Conservation (phyloP, 2,888 invertebrate species). For the Pimpla rufipes region DNA sequence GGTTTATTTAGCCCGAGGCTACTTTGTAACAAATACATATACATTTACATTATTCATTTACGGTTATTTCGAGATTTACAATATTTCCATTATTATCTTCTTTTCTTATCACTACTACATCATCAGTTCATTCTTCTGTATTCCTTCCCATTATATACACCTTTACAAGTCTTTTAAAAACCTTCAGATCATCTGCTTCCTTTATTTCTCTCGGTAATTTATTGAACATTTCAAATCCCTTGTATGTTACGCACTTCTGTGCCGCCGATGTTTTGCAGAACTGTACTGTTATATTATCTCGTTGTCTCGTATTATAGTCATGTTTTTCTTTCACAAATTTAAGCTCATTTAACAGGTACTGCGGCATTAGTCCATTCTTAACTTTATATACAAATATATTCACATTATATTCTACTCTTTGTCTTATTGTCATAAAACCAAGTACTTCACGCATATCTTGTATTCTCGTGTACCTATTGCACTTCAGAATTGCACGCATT, state of each 20-base stretch:
- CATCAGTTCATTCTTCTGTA: no score
- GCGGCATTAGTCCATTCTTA: not conserved
- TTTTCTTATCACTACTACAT: no score
- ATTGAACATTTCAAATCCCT: not conserved
- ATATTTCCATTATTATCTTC: no score
- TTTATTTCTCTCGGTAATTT: not conserved
- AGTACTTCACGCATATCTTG: not conserved
- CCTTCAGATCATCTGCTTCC: not conserved
- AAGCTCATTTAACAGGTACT: not conserved
- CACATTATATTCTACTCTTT: not conserved
- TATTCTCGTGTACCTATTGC: not conserved
- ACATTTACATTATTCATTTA: no score
- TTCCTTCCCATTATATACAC: not conserved
- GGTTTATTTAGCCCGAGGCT: no score
- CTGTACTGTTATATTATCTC: not conserved
- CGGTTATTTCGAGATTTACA: no score
- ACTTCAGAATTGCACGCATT: slow-evolving; percentile 6
- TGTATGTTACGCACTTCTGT: not conserved
- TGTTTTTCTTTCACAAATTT: not conserved
- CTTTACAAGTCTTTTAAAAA: not conserved
- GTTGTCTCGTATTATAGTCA: not conserved
- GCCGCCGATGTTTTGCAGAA: not conserved
- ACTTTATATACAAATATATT: not conserved
- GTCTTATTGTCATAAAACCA: not conserved
- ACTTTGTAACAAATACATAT: no score